Evolutionary conservation across 1,140 invertebrate genomes (phyloP).

Genomic region (Hylaeus volcanicus): DNA sequence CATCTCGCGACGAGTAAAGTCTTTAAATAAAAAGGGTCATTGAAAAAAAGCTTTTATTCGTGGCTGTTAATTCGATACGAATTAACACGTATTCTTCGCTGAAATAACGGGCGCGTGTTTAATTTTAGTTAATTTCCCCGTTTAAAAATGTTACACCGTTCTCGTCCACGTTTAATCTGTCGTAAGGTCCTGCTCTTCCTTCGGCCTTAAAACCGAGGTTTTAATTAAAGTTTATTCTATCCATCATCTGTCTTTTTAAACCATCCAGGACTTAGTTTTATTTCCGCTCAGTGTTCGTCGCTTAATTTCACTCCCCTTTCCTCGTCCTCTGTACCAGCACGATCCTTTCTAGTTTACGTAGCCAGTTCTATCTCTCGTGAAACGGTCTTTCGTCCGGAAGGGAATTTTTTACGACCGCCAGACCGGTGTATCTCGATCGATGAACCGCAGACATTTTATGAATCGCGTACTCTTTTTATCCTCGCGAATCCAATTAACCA

Average conservation of each 20-base stretch:
- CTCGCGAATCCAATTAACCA: constrained; percentile 4
- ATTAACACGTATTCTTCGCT: neutral
- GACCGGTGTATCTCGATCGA: neutral
- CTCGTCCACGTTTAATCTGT: constrained; percentile 44
- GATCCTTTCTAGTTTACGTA: neutral
- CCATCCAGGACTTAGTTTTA: constrained; percentile 52
- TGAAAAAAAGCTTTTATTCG: too few relatives aligned
- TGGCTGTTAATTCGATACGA: constrained; percentile 10
- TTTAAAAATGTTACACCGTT: constrained; percentile 44
- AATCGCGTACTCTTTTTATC: constrained; percentile 3
- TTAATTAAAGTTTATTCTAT: constrained; percentile 66
- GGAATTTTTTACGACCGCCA: neutral
- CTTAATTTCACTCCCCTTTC: constrained; percentile 16
- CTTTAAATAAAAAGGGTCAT: too few relatives aligned
- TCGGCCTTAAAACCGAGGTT: constrained; percentile 49
- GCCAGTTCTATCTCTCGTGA: too few relatives aligned
- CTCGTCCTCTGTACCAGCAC: neutral
- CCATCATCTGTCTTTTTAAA: constrained; percentile 54
- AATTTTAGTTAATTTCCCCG: constrained; percentile 27
- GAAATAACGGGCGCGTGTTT: constrained; percentile 7
- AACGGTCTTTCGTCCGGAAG: too few relatives aligned
- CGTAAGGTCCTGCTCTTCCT: constrained; percentile 30
- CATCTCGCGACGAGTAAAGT: too few relatives aligned
- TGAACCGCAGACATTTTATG: neutral
- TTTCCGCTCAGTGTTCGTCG: constrained; percentile 39